Evolutionary conservation across 2,797 vertebrate species (phyloP), one percentile per base, ranked within the genome.

Genomic region (Salmo trutta): DNA sequence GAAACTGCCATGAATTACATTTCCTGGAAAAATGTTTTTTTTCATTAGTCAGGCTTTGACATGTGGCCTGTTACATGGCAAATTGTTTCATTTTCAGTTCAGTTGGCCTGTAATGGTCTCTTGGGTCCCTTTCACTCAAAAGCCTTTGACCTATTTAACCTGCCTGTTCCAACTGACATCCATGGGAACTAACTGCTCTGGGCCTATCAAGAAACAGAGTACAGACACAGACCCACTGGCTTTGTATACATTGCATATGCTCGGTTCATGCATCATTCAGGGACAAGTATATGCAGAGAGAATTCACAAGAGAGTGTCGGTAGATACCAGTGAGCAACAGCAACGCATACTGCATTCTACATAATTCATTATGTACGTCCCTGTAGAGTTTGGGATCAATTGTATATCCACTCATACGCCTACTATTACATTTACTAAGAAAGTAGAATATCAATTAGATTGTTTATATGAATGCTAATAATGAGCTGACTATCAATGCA

Each of bases 311-410:
- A 41, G 75, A 79, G 78, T 81, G 36, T 59, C 54, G 72, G 4
- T 33, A 36, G 73, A 78, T 59, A 80, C 14, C 33, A 29, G 12
- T n/a, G 15, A 5, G 31, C 4, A 33, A 27, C 27, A 31, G 66
- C 74, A 83, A 65, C 77, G 75, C 64, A 41, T 54, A 36, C 73
- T 81, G 69, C 69, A 24, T 73, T 71, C 41, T 88, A 70, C 74
- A 88, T 90, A 86, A 88, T 89, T 89, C 71, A 88, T 84, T 77
- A 12, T 71, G 65, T 75, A 75, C 59, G 41, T 84, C 80, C n/a
- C 82, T 75, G 56, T 72, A 79, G 80, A 75, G 78, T 78, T 59
- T 65, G 71, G 79, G 71, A 85, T 85, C 73, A 68, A 76, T 84
- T 87, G 81, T 77, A 75, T 81, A 85, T 83, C 84, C 68, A 77